Base-by-base conservation (phyloP, 2,888 invertebrate genomes). In the Microctonus hyperodae region DNA sequence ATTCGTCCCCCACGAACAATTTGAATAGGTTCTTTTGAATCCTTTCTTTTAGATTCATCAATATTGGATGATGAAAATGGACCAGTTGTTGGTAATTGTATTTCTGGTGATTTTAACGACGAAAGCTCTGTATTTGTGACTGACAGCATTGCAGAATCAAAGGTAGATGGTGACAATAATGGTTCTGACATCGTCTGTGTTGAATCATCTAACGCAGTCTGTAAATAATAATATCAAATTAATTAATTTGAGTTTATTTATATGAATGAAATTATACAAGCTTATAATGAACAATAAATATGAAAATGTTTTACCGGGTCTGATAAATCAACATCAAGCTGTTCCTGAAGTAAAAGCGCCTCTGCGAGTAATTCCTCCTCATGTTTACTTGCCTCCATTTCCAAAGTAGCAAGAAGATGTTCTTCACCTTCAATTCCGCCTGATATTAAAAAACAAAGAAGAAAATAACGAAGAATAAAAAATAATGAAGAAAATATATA, bases 1-100 rank as follows among this genome's bases (percentile, higher is more conserved):
- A 93, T 88, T 35, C 92, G 87, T 0, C 93, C 93, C 79, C 92
- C 92, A 22, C 92, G 86, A 10, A 93, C 87, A 71, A 93, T 90
- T 83, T 93, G 92, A 67, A 91, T 90, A 0, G 90, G 89, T 73
- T 90, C 88, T 74, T 88, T 89, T 1, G 76, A 77, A 4, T 76
- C 79, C 44, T 75, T 78, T 22, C 76, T 81, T 76, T 83, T 86
- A 1, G 77, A 80, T 9, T 83, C 77, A 69, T 83, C 85, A 10
- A 69, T 23, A 31, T 58, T 57, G 10, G 53, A 55, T 72, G 31
- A 67, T 5, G 72, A 13, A 0, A 55, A 68, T 57, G 62, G 68
- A 64, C 75, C 70, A 4, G 69, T 40, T 4, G 56, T 68, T 55
- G 62, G 61, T 66, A 58, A 51, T 31, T 68, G 70, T 65, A 64